Evolutionary conservation across 2,888 invertebrate genomes (phyloP), one percentile per base, ranked within the genome.

Genomic region (Allolobophora icterica): DNA sequence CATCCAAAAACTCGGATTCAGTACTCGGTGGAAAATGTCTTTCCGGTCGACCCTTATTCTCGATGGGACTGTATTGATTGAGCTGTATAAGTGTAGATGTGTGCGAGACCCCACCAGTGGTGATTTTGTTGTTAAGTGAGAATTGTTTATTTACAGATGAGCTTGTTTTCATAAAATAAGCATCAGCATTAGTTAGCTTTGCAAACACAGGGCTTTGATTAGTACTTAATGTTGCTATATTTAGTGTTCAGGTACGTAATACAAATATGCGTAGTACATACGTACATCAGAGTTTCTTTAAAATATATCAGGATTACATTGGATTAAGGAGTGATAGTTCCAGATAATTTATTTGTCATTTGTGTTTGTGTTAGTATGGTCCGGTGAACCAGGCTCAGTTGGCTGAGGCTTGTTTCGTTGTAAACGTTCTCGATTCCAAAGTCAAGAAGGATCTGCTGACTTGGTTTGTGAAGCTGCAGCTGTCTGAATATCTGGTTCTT

Each of bases 401-500:
- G 93, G 96, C 97, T 0, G 95, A 95, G 92, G 95, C 95, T 1
- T 98, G 98, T 94, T 96, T 97, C 93, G 97, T 98, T 6, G 96
- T 98, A 17, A 97, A 97, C n/a, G 97, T 97, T 90, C 96, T 99
- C 91, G 98, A 99, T 94, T 97, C 97, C 0, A 97, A 97, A 95
- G 97, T 98, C 0, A 98, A 97, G 96, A 96, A 95, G 94, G 98
- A 98, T 90, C 96, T 99, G 90, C 96, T 99, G 0, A 96, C 97
- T 92, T 99, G 99, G 99, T 98, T 99, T 95, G 97, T 98, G 15
- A 96, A 96, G 89, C 96, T 97, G 90, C 98, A 99, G 94, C 95
- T 98, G 83, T 97, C 98, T 95, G 99, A 99, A 95, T 99, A 99
- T 95, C 96, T 96, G 91, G 98, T 99, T 94, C 96, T 99, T 91